These are phyloP conservation scores for Calypte anna DNA, from an alignment of 2,113 vertebrate genomes.

Conservation along the genomic window DNA sequence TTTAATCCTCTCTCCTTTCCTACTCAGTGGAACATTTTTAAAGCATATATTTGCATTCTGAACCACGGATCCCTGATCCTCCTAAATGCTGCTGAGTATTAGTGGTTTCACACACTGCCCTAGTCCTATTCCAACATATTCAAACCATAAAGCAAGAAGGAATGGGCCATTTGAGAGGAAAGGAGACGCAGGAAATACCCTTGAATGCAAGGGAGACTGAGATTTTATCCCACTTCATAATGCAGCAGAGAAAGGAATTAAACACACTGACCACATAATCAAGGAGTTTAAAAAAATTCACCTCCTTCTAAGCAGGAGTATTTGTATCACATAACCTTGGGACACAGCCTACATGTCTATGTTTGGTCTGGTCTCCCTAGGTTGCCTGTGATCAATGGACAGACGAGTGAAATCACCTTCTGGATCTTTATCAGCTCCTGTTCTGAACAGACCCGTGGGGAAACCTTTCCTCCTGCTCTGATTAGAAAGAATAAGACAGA, in stretches of 20 bases:
- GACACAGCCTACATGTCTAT: conserved; percentile 42
- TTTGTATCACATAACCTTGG: conserved; percentile 59
- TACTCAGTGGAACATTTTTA: conserved; percentile 37
- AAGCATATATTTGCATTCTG: conserved; percentile 46
- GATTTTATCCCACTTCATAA: conserved; percentile 59
- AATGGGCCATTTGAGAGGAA: conserved; percentile 28
- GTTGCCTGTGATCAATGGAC: conserved; percentile 60
- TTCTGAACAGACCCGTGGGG: background rate
- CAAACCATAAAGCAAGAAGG: conserved; percentile 24
- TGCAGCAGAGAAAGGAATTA: conserved; percentile 44
- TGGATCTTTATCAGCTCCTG: conserved; percentile 63
- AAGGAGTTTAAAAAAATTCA: background rate
- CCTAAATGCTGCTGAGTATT: background rate
- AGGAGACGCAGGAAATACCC: conserved; percentile 27
- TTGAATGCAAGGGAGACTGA: conserved; percentile 24
- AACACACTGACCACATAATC: conserved; percentile 47
- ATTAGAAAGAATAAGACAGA: background rate
- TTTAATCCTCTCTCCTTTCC: conserved; percentile 52
- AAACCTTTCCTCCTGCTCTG: background rate
- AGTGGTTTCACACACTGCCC: conserved; percentile 40
- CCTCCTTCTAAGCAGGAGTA: background rate
- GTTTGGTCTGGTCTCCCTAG: conserved; percentile 70
- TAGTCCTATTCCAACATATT: conserved; percentile 6
- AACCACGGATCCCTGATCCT: conserved; percentile 30
- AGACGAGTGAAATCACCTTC: conserved; percentile 65